Base-by-base conservation (phyloP, 2,113 vertebrate species). In the Agelaius phoeniceus region DNA sequence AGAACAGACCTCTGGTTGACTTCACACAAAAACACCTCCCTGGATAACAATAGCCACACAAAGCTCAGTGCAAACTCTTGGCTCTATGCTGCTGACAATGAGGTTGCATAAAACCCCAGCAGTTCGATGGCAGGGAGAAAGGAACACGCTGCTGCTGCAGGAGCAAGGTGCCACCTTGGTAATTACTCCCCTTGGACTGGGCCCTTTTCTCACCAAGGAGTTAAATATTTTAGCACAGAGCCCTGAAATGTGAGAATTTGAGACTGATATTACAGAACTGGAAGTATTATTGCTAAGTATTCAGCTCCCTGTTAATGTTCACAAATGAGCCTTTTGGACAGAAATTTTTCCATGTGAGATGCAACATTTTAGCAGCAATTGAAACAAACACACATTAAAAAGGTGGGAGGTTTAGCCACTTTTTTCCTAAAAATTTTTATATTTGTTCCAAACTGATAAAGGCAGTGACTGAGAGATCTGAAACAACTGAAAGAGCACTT, bases 11-110 rank as follows among this genome's bases (percentile, higher is more conserved):
- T 79, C 43, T 58, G 31, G 30, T 2, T 65, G 57, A 72, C 41
- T 51, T 62, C 30, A 43, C 35, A 55, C 24, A 43, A 61, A 65
- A 61, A 7, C 49, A 65, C 30, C 17, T 55, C 61, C 23, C 37
- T 52, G 61, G 46, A 3, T 30, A 33, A 16, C 0, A 0, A 18
- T 1, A 88, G 41, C 57, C 7, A 3, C 0, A 2, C 66, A 78
- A 61, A 91, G 51, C 66, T 88, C 66, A 10, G 69, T 3, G 33
- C 35, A 65, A 78, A 51, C 65, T 24, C 46, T 22, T 51, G 61
- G 55, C 61, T 74, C 66, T 9, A 2, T 35, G 51, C 59, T 74
- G 87, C 66, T 28, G 65, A 17, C 30, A 7, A 1, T 1, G 6
- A 77, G 39, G 59, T 9, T 5, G 10, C 5, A 7, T 74, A 43